Evolutionary conservation across 2,113 vertebrate species (phyloP).

Genomic region (Gallinago undulata): DNA sequence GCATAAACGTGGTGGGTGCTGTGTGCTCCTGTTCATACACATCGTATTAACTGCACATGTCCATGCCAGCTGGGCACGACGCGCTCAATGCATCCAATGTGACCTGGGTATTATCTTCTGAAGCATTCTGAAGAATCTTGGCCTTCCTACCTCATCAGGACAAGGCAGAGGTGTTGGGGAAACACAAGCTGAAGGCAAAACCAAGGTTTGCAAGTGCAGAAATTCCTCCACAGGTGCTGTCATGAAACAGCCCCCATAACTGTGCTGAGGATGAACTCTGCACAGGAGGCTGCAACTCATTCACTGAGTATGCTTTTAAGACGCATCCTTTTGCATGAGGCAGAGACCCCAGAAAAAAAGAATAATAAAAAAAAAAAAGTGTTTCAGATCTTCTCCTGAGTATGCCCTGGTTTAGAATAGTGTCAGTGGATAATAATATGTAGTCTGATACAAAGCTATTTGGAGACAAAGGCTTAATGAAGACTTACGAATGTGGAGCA

Average conservation of each 20-base stretch:
- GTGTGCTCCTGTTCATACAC: not conserved
- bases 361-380: too few species aligned
- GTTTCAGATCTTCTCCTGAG: not conserved
- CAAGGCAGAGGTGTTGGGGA: not conserved
- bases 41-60: rapidly evolving
- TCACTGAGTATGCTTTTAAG: not conserved
- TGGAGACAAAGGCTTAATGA: not conserved
- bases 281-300: not conserved
- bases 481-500: not conserved
- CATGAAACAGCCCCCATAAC: not conserved
- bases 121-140: not conserved
- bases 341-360: not conserved
- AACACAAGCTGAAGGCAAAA: not conserved
- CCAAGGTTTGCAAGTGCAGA: not conserved
- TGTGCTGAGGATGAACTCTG: not conserved
- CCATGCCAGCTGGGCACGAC: too few species aligned
- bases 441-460: not conserved
- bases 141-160: not conserved
- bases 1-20: rapidly evolving
- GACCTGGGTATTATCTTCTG: not conserved
- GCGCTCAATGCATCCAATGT: rapidly evolving
- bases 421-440: not conserved
- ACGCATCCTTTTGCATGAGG: not conserved
- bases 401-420: not conserved
- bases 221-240: not conserved